Base-by-base conservation (phyloP, 1,140 invertebrate species). In the Andricus grossulariae region DNA sequence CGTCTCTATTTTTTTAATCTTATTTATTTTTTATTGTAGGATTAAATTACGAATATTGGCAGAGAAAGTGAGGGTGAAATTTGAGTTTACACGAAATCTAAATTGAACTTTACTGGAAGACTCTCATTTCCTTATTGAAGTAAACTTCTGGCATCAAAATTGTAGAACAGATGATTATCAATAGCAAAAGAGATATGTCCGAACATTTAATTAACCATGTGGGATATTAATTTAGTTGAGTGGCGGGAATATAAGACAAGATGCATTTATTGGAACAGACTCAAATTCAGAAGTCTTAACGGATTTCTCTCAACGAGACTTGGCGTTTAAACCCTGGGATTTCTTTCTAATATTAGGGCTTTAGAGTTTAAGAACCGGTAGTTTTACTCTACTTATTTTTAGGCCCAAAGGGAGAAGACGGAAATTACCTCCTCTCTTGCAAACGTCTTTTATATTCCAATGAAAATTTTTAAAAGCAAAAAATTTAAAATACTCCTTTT, bases 31-130 rank as follows among this genome's bases (percentile, higher is more conserved):
- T 45, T 45, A 45, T 45, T 45, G 39, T 45, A 11, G 39, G 39
- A 11, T 45, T 45, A 7, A 45, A 45, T 45, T 45, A 45, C 39
- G 39, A 45, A 45, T 45, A 10, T 45, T 45, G 39, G 39, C 39
- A 45, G 6, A 7, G 39, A 45, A 10, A 45, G 39, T 45, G 8
- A 45, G 7, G 39, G 39, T 45, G 39, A 45, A 45, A 45, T 45
- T 45, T 10, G 39, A 10, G 18, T 45, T 60, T 51, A 18, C 70
- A 72, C 76, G 82, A 86, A 85, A 83, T 87, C 87, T 88, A 87
- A 86, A 87, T 87, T 87, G 86, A 85, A 86, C 78, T 72, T 86
- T 87, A 85, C 85, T 86, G 85, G 87, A 87, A 87, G 74, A 80
- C 71, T 45, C 39, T 45, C 39, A 7, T 45, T 45, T 45, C 39